A percentile compares a stretch with the other conserved stretches of the same genome.
These are phyloP conservation scores for Poeciliopsis turneri DNA, from an alignment of 2,797 vertebrate genomes.

Conservation along the genomic window DNA sequence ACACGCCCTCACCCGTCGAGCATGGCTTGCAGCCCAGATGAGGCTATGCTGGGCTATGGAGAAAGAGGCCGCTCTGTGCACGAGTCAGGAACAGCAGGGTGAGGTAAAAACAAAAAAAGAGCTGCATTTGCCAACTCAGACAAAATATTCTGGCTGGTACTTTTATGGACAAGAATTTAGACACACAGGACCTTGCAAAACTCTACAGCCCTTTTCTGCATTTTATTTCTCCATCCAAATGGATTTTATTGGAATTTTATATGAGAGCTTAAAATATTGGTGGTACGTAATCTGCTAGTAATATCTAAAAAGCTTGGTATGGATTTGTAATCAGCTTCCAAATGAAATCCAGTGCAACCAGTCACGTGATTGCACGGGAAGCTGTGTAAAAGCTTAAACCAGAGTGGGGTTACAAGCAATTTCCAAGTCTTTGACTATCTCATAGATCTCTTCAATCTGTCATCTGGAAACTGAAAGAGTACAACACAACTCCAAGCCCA, in stretches of 20 bases:
- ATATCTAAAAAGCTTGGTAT: background rate
- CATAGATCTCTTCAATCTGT: background rate
- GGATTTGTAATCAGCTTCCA: background rate
- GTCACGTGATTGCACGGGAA: background rate
- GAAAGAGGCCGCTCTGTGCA: constrained; percentile 62
- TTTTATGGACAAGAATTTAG: constrained; percentile 38
- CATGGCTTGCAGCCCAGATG: constrained; percentile 70
- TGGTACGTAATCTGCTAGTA: background rate
- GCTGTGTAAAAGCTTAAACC: background rate
- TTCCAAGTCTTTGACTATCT: background rate
- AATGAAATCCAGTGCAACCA: background rate
- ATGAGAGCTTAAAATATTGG: background rate
- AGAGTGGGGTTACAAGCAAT: background rate
- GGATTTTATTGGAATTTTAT: background rate
- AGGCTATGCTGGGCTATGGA: constrained; percentile 52
- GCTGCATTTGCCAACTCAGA: constrained; percentile 60
- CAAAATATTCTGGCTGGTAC: constrained; percentile 50
- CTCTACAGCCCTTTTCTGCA: background rate
- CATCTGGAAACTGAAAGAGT: background rate
- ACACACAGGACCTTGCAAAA: background rate
- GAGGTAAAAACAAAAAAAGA: constrained; percentile 45
- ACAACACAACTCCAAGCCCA: background rate
- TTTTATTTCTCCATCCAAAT: background rate
- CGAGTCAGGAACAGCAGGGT: constrained; percentile 68
- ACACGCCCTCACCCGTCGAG: constrained; percentile 70